phyloP scores from a whole-genome alignment of 1,140 invertebrate species.

The Drosophila melanica region DNA sequence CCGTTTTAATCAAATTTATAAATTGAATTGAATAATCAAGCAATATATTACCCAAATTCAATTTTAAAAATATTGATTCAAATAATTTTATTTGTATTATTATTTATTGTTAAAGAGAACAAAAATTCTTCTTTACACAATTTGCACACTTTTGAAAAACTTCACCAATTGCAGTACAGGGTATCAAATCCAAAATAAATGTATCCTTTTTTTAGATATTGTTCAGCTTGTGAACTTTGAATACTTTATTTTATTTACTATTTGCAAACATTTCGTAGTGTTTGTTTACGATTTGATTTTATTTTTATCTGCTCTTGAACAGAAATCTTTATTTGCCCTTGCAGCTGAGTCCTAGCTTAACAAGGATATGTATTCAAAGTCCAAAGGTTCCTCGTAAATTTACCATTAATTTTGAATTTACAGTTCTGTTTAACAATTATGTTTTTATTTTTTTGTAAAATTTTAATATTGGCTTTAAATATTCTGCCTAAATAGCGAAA shows the following conservation, averaged over 20 bases:
- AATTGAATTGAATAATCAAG: not conserved
- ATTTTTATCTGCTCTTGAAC: not conserved
- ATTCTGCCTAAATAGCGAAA: not conserved
- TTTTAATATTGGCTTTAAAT: not conserved
- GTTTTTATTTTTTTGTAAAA: not conserved
- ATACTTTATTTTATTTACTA: not conserved
- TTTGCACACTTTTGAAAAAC: too few species aligned
- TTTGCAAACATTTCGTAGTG: not conserved
- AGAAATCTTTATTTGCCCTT: conserved; percentile 3
- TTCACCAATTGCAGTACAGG: not conserved
- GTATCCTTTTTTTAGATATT: not conserved
- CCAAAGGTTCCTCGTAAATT: not conserved
- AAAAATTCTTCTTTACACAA: too few species aligned
- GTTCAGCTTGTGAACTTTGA: not conserved
- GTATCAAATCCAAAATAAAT: not conserved
- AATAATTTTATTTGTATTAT: too few species aligned
- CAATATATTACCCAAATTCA: not conserved
- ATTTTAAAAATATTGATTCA: not conserved
- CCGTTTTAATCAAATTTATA: not conserved
- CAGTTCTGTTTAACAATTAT: not conserved
- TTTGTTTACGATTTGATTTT: not conserved
- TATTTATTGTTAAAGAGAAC: too few species aligned
- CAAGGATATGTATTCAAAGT: not conserved
- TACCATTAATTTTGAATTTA: not conserved
- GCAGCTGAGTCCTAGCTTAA: not conserved